Base-by-base conservation (phyloP, 2,888 invertebrate species). In the Lasioglossum figueresi region DNA sequence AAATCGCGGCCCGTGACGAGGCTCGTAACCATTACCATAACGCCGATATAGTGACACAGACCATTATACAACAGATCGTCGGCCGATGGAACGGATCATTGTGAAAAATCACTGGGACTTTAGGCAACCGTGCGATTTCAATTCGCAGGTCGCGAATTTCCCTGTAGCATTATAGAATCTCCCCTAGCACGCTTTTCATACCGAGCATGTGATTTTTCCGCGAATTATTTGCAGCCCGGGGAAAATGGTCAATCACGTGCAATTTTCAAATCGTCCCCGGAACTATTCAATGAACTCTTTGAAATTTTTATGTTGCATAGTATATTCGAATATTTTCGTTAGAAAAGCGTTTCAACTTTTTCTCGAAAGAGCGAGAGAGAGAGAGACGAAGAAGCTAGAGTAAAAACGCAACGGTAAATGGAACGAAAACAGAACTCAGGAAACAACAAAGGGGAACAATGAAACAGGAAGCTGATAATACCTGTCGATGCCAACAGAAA, bases 51-150 rank as follows among this genome's bases (percentile, higher is more conserved):
- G 40, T 16, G n/a, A 70, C 70, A 12, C 10, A n/a, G 2, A 1
- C 70, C 40, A 27, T 70, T 70, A 70, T 14, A 70, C 40, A n/a
- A 40, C 23, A n/a, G n/a, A 70, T 40, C n/a, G 68, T 52, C 37
- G 40, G 14, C n/a, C 40, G n/a, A n/a, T 43, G n/a, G 27, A 70
- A 70, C 31, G 12, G 40, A 70, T n/a, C 68, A 14, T 34, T 66
- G 31, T 70, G 43, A 70, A n/a, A n/a, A 70, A 43, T 70, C 40
- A 27, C 10, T 23, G 19, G 12, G n/a, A 4, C 14, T 43, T 43
- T 43, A 43, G n/a, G 37, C 40, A 43, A 70, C 40, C n/a, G n/a
- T 40, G n/a, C 70, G 10, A 43, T 43, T 70, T 66, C 66, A 16
- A 66, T 66, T 66, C 31, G 66, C 66, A n/a, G 23, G 52, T 52